Base-by-base conservation (phyloP, 2,797 vertebrate species). In the Anableps anableps region DNA sequence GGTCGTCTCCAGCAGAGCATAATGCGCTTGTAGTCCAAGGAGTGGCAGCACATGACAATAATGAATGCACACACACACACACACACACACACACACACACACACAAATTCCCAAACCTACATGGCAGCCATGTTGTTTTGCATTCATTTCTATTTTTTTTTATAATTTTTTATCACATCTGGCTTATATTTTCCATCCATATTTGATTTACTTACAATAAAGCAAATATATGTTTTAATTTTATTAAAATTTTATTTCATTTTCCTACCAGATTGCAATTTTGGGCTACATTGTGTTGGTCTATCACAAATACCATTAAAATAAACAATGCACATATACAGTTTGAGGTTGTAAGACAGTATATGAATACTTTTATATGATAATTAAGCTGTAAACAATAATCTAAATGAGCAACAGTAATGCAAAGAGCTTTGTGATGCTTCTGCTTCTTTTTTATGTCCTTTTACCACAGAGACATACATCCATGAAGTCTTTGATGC, bases 1-100 rank as follows among this genome's bases (percentile, higher is more conserved):
- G 95, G 96, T 89, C 96, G 96, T 96, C 97, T 97, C 96, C 97
- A 96, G 93, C 96, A 95, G 97, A 97, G 97, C 97, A 95, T 97
- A 97, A 97, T 96, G 96, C 96, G 96, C 95, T 96, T 93, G 84
- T 95, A 96, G 88, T 82, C 96, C 96, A 81, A 90, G 72, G 92
- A 92, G 93, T 97, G 96, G 95, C 95, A 88, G 96, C 96, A 96
- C 97, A 97, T 99, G 97, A 97, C 97, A 98, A 94, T 94, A 94
- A 94, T 89, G 72, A 91, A 41, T 74, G 36, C 73, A 11, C 88
- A 50, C 80, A 73, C 78, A 78, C 77, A 84, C 77, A 73, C 74
- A 76, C 81, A 48, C 76, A 38, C 71, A 11, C n/a, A n/a, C n/a
- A n/a, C n/a, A n/a, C n/a, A n/a, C n/a, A n/a, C n/a, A n/a, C 89